phyloP scores from a whole-genome alignment of 2,797 vertebrate genomes.

The Fundulus diaphanus region DNA sequence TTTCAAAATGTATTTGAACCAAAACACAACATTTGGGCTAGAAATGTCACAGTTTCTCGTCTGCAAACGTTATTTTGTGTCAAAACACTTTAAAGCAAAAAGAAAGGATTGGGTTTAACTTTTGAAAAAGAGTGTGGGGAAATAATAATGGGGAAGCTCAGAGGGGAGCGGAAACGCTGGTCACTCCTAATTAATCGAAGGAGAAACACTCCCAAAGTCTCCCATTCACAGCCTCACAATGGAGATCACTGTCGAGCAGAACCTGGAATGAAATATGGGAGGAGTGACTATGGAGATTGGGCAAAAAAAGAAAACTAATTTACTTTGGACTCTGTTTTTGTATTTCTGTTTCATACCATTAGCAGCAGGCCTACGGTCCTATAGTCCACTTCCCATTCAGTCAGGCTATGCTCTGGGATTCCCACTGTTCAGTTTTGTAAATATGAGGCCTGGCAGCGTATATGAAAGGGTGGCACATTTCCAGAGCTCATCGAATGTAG shows the following conservation, averaged over 20 bases:
- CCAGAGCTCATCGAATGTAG: slow-evolving; percentile 72
- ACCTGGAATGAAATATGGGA: slow-evolving; percentile 83
- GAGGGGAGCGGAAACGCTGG: slow-evolving; percentile 83
- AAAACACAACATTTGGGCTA: not conserved
- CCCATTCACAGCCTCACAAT: slow-evolving; percentile 89
- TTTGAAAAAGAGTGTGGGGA: slow-evolving; percentile 78
- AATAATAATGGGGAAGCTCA: slow-evolving; percentile 83
- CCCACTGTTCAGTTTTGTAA: slow-evolving; percentile 80
- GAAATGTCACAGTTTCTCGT: not conserved
- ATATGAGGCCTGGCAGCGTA: slow-evolving; percentile 67
- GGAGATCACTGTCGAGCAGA: slow-evolving; percentile 87
- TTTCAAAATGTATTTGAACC: not conserved
- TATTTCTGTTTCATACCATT: slow-evolving; percentile 71
- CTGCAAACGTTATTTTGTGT: slow-evolving; percentile 50
- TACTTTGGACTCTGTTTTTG: slow-evolving; percentile 64
- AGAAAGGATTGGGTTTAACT: slow-evolving; percentile 75
- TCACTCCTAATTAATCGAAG: slow-evolving; percentile 87
- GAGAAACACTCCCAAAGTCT: slow-evolving; percentile 82
- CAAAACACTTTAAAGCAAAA: slow-evolving; percentile 75
- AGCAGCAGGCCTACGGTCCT: slow-evolving; percentile 62
- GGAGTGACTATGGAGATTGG: slow-evolving; percentile 78
- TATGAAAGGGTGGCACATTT: slow-evolving; percentile 74
- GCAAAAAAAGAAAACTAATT: slow-evolving; percentile 54
- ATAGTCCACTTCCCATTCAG: slow-evolving; percentile 66
- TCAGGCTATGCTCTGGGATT: slow-evolving; percentile 63